A percentile compares a stretch with the other conserved stretches of the same genome.
phyloP scores from a whole-genome alignment of 2,888 invertebrate genomes.

The Leptogaster cylindrica region DNA sequence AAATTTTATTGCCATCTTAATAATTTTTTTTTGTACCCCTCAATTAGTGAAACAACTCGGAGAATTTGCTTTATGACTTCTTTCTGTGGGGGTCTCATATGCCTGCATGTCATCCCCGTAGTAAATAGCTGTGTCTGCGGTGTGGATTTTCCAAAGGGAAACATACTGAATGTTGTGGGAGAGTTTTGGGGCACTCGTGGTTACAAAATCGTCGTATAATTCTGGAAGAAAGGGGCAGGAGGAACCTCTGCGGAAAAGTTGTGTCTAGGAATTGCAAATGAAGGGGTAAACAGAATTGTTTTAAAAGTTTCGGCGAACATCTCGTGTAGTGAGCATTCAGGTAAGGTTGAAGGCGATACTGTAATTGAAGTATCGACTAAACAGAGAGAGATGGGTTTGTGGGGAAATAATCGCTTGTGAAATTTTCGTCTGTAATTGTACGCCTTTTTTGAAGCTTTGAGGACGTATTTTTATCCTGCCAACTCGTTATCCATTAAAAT shows the following conservation, averaged over 20 bases:
- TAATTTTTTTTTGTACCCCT: neutral
- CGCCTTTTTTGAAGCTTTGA: too few relatives aligned
- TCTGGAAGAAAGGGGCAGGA: neutral
- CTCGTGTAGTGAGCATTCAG: neutral
- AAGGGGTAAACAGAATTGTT: neutral
- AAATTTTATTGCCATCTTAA: neutral
- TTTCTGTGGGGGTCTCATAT: neutral
- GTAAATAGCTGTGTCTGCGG: neutral
- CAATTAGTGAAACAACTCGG: constrained; percentile 9
- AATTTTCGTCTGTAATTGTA: too few relatives aligned
- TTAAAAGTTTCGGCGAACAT: constrained; percentile 3
- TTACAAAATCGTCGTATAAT: neutral
- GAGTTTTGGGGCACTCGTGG: neutral
- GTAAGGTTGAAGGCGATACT: neutral
- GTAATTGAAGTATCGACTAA: constrained; percentile 19
- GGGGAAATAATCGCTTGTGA: too few relatives aligned
- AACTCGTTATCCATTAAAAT: too few relatives aligned
- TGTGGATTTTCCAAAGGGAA: neutral
- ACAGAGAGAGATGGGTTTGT: neutral
- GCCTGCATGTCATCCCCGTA: neutral
- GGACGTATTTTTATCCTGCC: too few relatives aligned
- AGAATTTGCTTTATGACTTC: neutral
- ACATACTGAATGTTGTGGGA: neutral
- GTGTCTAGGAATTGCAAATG: constrained; percentile 9
- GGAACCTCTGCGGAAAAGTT: constrained; percentile 4